These are phyloP conservation scores for Ennomos erosarius DNA, from an alignment of 2,888 invertebrate genomes.

Conservation along the genomic window DNA sequence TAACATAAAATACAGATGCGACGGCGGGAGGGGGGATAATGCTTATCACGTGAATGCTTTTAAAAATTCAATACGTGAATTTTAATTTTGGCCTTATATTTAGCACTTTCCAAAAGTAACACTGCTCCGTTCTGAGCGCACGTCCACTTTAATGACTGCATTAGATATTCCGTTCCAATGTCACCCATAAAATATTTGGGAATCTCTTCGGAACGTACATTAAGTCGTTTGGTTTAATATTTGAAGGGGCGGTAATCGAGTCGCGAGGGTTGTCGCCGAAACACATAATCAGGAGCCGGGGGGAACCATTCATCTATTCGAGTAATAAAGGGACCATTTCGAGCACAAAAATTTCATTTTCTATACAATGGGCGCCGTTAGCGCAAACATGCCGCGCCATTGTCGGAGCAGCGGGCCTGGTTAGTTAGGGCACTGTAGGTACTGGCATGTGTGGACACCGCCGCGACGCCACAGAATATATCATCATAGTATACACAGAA, in stretches of 20 bases:
- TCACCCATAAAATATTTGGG: constrained; percentile 30
- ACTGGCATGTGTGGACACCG: neutral
- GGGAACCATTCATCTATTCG: constrained; percentile 24
- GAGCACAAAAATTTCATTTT: constrained; percentile 26
- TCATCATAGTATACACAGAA: too few species aligned
- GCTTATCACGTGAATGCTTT: too few species aligned
- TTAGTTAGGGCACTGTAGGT: constrained; percentile 7
- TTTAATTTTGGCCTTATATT: too few species aligned
- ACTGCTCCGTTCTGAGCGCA: neutral
- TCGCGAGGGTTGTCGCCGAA: constrained; percentile 21
- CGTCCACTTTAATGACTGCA: constrained; percentile 20
- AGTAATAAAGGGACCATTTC: constrained; percentile 23
- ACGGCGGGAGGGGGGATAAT: too few species aligned
- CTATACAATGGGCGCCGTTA: constrained; percentile 16
- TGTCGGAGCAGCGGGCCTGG: constrained; percentile 1
- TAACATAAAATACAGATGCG: too few species aligned
- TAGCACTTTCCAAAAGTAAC: neutral
- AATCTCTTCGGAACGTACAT: constrained; percentile 30
- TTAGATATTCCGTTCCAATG: constrained; percentile 34
- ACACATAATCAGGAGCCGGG: constrained; percentile 16
- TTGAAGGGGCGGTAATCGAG: constrained; percentile 38
- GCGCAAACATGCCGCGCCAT: neutral
- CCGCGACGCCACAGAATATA: too few species aligned
- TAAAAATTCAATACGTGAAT: too few species aligned
- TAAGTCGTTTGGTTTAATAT: constrained; percentile 39